A percentile compares a stretch with the other conserved stretches of the same genome.
Evolutionary conservation across 2,888 invertebrate species (phyloP).

Genomic region (Idaea biselata): DNA sequence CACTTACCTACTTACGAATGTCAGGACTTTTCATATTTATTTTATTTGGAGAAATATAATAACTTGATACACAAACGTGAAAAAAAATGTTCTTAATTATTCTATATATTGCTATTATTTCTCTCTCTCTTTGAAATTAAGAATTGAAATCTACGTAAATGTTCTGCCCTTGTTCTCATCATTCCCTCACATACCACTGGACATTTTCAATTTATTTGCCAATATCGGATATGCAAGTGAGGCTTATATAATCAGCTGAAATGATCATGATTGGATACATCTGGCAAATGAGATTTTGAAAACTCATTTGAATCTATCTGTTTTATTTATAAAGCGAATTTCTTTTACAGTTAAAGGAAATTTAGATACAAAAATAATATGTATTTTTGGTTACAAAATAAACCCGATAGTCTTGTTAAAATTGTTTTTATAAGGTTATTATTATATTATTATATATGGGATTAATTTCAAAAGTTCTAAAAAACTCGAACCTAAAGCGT

Average conservation of each 20-base stretch:
- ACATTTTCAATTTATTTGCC: constrained; percentile 10
- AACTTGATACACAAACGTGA: too few species aligned
- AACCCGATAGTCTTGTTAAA: too few species aligned
- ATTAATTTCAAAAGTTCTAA: background rate
- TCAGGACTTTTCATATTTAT: too few species aligned
- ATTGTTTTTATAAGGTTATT: too few species aligned
- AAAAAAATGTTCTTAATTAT: too few species aligned
- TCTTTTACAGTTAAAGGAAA: background rate
- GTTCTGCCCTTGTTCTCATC: background rate
- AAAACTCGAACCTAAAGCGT: background rate
- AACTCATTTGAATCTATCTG: background rate
- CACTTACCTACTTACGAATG: too few species aligned
- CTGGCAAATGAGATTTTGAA: constrained; percentile 17
- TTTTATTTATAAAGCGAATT: background rate
- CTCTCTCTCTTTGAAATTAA: background rate
- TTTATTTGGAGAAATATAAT: too few species aligned
- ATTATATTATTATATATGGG: too few species aligned
- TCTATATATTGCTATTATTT: too few species aligned
- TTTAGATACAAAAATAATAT: background rate
- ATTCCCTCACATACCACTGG: background rate
- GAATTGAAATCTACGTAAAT: background rate
- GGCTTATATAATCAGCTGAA: constrained; percentile 12
- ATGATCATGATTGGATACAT: constrained; percentile 19
- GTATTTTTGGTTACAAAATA: too few species aligned
- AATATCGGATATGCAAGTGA: constrained; percentile 14